Evolutionary conservation across 2,113 vertebrate species (phyloP), one percentile per base, ranked within the genome.

Genomic region (Murina feae): DNA sequence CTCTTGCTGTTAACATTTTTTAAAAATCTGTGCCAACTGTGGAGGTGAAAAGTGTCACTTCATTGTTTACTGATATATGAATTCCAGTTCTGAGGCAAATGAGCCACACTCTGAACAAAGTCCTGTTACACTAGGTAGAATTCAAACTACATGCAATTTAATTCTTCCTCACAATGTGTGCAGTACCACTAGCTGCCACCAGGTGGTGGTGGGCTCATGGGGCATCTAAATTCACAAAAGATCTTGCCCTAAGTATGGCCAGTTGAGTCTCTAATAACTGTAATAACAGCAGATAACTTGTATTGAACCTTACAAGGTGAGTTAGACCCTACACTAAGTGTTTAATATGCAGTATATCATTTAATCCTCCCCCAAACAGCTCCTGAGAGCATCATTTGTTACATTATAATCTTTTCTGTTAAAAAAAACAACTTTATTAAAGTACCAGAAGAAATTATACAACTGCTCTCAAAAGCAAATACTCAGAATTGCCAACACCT

Each of bases 401-500:
- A 95, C 25, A 93, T 68, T 86, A 92, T 53, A 88, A 49, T 95
- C 71, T 91, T 93, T 96, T 95, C 75, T 94, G 65, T 86, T 91
- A 17, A 92, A 96, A 96, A 72, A 91, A 82, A 32, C 28, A 66
- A 49, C 58, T 66, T 86, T 90, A 88, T 60, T 88, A 84, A 95
- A 91, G 72, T 88, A 93, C 60, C 42, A 85, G 85, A 89, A 96
- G 88, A 96, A 97, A 97, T 95, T 79, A 94, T 35, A 93, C 78
- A 85, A 95, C 78, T 82, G 78, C 72, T 96, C 85, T 96, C 74
- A 90, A 95, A 96, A 96, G 88, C 76, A 97, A 97, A 97, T 84
- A 65, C 37, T 76, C 68, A 91, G 60, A 97, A 95, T 95, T 96
- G 97, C 95, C 90, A 95, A 97, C 92, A 97, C 96, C 92, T 96